Percentiles rank a stretch among this genome's conserved stretches.
phyloP scores from a whole-genome alignment of 2,888 invertebrate species.

The Meandrusa payeni region DNA sequence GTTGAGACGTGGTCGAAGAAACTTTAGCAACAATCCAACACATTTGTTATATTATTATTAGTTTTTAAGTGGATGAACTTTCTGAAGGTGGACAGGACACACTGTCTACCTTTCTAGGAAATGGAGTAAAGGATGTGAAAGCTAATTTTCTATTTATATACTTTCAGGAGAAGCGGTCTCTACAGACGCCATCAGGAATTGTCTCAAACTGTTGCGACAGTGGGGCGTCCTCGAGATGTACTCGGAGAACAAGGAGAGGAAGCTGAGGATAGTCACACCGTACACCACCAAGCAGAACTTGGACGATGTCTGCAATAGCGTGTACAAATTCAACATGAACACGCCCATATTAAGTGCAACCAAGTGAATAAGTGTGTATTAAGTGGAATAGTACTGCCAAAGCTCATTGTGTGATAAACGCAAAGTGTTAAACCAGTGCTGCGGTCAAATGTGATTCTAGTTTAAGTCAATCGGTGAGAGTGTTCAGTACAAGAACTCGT shows the following conservation, averaged over 20 bases:
- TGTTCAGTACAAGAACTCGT: constrained; percentile 15
- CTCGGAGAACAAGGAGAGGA: constrained; percentile 47
- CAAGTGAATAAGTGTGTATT: constrained; percentile 28
- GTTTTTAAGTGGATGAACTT: no score
- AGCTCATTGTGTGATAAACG: constrained; percentile 8
- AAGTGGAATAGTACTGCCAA: constrained; percentile 15
- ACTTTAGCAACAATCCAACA: no score
- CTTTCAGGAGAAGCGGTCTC: constrained; percentile 95
- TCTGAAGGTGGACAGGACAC: no score
- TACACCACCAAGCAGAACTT: constrained; percentile 43
- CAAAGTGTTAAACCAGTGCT: constrained; percentile 18
- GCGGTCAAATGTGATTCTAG: constrained; percentile 20
- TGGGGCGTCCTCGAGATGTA: constrained; percentile 88
- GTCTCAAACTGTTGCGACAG: constrained; percentile 89
- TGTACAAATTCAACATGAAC: constrained; percentile 59
- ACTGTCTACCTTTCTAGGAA: no score
- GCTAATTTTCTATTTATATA: no score
- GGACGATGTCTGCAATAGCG: constrained; percentile 43
- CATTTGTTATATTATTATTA: no score
- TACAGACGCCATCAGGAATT: constrained; percentile 92
- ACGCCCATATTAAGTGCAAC: constrained; percentile 46
- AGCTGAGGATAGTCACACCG: constrained; percentile 43
- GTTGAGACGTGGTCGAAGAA: no score
- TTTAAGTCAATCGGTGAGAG: constrained; percentile 17
- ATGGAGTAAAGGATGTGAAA: no score